A percentile compares a stretch with the other conserved stretches of the same genome.
Evolutionary conservation across 1,140 invertebrate species (phyloP).

Genomic region (Drosophila mauritiana): DNA sequence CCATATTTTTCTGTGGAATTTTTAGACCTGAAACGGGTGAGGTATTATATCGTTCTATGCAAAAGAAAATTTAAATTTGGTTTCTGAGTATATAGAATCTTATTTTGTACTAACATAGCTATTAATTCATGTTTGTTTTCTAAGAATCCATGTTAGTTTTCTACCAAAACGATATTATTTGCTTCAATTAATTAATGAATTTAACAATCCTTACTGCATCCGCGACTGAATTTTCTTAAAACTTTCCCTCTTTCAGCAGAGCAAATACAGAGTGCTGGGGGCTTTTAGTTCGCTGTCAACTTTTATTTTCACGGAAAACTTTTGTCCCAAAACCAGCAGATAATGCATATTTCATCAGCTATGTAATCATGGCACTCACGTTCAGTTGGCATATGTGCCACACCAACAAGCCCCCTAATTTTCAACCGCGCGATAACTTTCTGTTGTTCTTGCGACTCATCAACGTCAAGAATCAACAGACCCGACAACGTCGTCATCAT

Average conservation of each 20-base stretch:
- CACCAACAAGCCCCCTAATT: slow-evolving; percentile 6
- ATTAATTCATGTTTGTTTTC: too few relatives aligned
- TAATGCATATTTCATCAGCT: slow-evolving; percentile 50
- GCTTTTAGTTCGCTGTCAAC: slow-evolving; percentile 11
- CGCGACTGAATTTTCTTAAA: neutral
- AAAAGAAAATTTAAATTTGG: neutral
- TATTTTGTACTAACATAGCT: too few relatives aligned
- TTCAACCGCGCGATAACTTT: slow-evolving; percentile 36
- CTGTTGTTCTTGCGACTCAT: slow-evolving; percentile 42
- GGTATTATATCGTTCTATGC: slow-evolving; percentile 1
- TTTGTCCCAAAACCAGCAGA: slow-evolving; percentile 17
- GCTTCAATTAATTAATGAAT: neutral
- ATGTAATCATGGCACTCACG: slow-evolving; percentile 34
- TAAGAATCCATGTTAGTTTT: neutral
- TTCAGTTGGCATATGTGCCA: slow-evolving; percentile 24
- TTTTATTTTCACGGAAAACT: slow-evolving; percentile 37
- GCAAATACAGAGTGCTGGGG: slow-evolving; percentile 7
- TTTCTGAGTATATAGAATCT: neutral
- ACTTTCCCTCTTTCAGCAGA: neutral
- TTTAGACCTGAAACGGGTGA: slow-evolving; percentile 6
- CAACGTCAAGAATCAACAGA: slow-evolving; percentile 50
- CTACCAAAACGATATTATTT: too few relatives aligned
- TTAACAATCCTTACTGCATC: neutral
- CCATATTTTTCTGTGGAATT: slow-evolving; percentile 32
- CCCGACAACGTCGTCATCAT: slow-evolving; percentile 34